Conservation (phyloP, 1,140 invertebrate species). For the Papilio xuthus region DNA sequence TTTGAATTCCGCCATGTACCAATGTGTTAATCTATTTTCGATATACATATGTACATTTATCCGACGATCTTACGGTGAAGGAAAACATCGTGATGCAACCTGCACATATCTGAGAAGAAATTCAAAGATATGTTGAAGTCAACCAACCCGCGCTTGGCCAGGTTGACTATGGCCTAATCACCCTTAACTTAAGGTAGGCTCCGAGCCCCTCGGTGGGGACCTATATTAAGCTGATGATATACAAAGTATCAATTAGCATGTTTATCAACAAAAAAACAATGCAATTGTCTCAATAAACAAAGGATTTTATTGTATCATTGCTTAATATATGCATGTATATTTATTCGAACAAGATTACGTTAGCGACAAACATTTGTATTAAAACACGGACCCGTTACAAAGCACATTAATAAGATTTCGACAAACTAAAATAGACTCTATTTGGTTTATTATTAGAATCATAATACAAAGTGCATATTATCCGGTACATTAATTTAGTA, state of each 20-base stretch:
- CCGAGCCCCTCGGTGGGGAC: too few species aligned
- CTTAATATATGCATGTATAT: conserved; percentile 12
- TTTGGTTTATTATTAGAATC: neutral
- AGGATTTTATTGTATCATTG: conserved; percentile 12
- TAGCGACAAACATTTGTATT: conserved; percentile 28
- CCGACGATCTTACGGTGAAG: too few species aligned
- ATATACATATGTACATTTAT: too few species aligned
- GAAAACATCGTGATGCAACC: too few species aligned
- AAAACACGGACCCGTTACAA: conserved; percentile 3
- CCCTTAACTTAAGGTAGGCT: too few species aligned
- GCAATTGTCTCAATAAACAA: neutral
- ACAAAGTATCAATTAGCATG: neutral
- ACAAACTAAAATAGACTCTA: neutral
- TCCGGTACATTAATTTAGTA: conserved; percentile 14
- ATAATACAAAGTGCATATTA: neutral
- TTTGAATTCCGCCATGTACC: too few species aligned
- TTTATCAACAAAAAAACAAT: neutral
- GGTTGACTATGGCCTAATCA: too few species aligned
- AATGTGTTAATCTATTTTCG: too few species aligned
- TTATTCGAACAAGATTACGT: conserved; percentile 21
- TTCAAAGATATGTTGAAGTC: too few species aligned
- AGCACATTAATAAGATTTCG: neutral
- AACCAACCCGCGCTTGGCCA: too few species aligned
- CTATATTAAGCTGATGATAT: too few species aligned
- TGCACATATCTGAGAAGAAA: too few species aligned